A percentile compares a stretch with the other conserved stretches of the same genome.
Evolutionary conservation across 2,888 invertebrate genomes (phyloP).

Genomic region (Morpho deidamia): DNA sequence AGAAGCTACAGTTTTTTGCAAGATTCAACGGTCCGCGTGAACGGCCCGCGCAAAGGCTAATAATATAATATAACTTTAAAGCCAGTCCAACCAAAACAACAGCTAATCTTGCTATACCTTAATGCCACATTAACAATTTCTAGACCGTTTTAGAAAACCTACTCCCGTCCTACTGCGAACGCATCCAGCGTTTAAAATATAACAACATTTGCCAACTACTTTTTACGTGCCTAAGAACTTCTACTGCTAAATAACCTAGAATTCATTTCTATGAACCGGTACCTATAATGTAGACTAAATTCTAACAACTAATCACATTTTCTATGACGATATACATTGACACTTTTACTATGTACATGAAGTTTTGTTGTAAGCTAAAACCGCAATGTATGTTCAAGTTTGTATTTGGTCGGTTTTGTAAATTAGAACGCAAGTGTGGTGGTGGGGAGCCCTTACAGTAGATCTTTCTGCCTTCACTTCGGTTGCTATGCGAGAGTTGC

Average conservation of each 20-base stretch:
- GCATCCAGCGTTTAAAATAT: slow-evolving; percentile 62
- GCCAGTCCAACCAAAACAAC: neutral
- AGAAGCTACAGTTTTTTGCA: too few species aligned
- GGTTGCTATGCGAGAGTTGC: slow-evolving; percentile 57
- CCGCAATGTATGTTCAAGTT: slow-evolving; percentile 31
- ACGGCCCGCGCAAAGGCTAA: too few species aligned
- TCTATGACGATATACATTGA: slow-evolving; percentile 28
- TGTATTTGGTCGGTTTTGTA: slow-evolving; percentile 19
- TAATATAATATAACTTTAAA: neutral
- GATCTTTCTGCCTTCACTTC: slow-evolving; percentile 70
- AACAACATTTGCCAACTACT: slow-evolving; percentile 42
- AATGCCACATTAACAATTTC: slow-evolving; percentile 31
- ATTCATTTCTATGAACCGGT: slow-evolving; percentile 60
- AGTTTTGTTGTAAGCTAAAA: neutral
- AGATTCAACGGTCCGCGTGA: too few species aligned
- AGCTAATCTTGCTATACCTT: too few species aligned
- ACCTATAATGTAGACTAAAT: slow-evolving; percentile 23
- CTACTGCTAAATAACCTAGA: slow-evolving; percentile 61
- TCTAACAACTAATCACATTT: neutral
- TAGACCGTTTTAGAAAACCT: slow-evolving; percentile 57
- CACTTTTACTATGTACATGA: neutral
- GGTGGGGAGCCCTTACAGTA: slow-evolving; percentile 40
- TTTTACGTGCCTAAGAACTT: slow-evolving; percentile 45
- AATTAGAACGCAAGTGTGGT: slow-evolving; percentile 28
- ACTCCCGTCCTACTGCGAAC: slow-evolving; percentile 51